Percentiles rank a stretch among this genome's conserved stretches.
Evolutionary conservation across 2,797 vertebrate genomes (phyloP).

Genomic region (Pygocentrus nattereri): DNA sequence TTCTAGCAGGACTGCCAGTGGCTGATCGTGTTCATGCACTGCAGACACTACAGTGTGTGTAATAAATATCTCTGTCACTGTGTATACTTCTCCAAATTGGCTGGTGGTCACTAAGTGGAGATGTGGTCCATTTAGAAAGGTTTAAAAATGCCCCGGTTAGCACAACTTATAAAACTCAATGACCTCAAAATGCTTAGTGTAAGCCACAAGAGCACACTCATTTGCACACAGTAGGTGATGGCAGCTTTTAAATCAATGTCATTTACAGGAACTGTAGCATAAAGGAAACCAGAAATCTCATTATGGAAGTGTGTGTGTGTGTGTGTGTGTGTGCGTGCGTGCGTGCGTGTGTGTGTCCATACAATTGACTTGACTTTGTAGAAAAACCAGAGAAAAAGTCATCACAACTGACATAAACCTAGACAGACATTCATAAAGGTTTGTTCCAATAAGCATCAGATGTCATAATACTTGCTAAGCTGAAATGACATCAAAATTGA

Average conservation of each 20-base stretch:
- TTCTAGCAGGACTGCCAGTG: not conserved
- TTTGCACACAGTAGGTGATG: slow-evolving; percentile 27
- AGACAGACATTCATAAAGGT: too few relatives aligned
- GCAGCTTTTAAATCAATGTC: slow-evolving; percentile 49
- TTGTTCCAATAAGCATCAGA: too few relatives aligned
- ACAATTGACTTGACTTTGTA: not conserved
- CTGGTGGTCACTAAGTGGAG: slow-evolving; percentile 54
- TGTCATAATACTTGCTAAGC: too few relatives aligned
- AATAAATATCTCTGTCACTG: slow-evolving; percentile 38
- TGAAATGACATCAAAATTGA: too few relatives aligned
- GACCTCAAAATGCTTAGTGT: slow-evolving; percentile 26
- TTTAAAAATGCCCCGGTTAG: slow-evolving; percentile 44
- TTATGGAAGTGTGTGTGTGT: slow-evolving; percentile 15
- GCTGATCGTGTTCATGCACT: not conserved
- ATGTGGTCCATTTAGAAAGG: slow-evolving; percentile 45
- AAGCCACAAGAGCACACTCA: slow-evolving; percentile 33
- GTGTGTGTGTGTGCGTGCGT: not conserved
- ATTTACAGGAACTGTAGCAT: slow-evolving; percentile 50
- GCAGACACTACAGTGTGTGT: slow-evolving; percentile 19
- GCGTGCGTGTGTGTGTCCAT: not conserved
- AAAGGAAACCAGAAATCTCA: slow-evolving; percentile 47
- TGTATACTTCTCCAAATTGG: slow-evolving; percentile 44
- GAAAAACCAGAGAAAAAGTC: too few relatives aligned
- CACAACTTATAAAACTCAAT: slow-evolving; percentile 55
- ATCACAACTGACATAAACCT: too few relatives aligned